Conservation (phyloP, 1,140 invertebrate genomes). For the Pseudobourletiella spinata region DNA sequence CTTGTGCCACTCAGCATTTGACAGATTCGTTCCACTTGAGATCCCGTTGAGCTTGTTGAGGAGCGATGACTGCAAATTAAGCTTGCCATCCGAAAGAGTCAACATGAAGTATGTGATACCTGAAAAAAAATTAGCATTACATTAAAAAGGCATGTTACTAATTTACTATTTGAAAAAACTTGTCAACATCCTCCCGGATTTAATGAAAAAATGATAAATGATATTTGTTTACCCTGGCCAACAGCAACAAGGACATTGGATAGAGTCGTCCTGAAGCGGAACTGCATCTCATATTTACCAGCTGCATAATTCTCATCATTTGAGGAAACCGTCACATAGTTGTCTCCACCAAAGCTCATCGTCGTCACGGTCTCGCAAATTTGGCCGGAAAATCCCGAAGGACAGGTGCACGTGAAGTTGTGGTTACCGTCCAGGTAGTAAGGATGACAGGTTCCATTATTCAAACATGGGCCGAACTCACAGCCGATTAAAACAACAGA, state of each 20-base stretch:
- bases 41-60: slow-evolving; percentile 73
- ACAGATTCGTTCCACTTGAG: slow-evolving; percentile 19
- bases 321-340: slow-evolving; percentile 45
- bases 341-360: slow-evolving; percentile 69
- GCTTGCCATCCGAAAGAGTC: slow-evolving; percentile 63
- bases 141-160: no score
- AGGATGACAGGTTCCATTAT: slow-evolving; percentile 72
- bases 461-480: slow-evolving; percentile 59
- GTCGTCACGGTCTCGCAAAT: slow-evolving; percentile 53
- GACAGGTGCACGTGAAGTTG: slow-evolving; percentile 74
- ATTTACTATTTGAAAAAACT: no score
- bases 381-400: slow-evolving; percentile 54
- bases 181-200: neutral
- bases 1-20: slow-evolving; percentile 28
- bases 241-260: slow-evolving; percentile 74
- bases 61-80: slow-evolving; percentile 76
- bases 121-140: no score
- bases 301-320: slow-evolving; percentile 18
- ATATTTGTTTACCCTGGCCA: slow-evolving; percentile 52
- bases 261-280: slow-evolving; percentile 82
- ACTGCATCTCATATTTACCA: slow-evolving; percentile 77
- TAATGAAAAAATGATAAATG: neutral
- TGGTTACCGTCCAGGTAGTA: slow-evolving; percentile 70
- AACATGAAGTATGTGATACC: slow-evolving; percentile 70
- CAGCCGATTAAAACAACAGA: slow-evolving; percentile 82